A percentile compares a stretch with the other conserved stretches of the same genome.
Evolutionary conservation across 2,113 vertebrate species (phyloP).

Genomic region (Boulengeromyrus knoepffleri): DNA sequence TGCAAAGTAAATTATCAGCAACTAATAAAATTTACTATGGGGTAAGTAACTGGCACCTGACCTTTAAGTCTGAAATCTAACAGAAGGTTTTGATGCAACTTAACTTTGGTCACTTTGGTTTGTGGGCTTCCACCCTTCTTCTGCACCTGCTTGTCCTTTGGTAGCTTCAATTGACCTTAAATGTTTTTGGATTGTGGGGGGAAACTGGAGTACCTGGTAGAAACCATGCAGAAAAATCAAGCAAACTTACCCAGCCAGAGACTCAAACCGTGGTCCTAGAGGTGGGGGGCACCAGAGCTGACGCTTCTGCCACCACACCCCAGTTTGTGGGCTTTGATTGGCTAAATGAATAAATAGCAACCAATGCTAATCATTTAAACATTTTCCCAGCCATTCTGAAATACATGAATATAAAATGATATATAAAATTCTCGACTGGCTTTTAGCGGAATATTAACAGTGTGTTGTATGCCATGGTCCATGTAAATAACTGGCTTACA

Average conservation of each 20-base stretch:
- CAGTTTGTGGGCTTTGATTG: background rate
- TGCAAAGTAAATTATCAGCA: background rate
- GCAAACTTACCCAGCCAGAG: background rate
- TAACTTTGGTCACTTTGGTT: background rate
- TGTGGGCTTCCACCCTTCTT: background rate
- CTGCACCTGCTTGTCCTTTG: background rate
- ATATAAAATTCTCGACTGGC: background rate
- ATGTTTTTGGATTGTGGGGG: background rate
- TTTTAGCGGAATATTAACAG: background rate
- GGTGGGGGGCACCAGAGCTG: background rate
- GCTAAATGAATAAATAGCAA: background rate
- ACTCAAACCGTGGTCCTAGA: background rate
- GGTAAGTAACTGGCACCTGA: constrained; percentile 4
- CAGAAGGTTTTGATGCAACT: background rate
- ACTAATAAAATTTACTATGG: constrained; percentile 27
- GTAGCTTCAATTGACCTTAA: background rate
- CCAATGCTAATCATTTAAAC: background rate
- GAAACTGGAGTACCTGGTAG: background rate
- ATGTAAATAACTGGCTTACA: background rate
- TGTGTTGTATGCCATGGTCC: background rate
- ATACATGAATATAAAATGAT: background rate
- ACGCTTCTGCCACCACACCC: background rate
- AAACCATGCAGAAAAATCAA: background rate
- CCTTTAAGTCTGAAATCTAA: background rate
- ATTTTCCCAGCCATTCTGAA: background rate